Percentiles rank a stretch among this genome's conserved stretches.
Evolutionary conservation across 2,113 vertebrate genomes (phyloP).

Genomic region (Brachyistius frenatus): DNA sequence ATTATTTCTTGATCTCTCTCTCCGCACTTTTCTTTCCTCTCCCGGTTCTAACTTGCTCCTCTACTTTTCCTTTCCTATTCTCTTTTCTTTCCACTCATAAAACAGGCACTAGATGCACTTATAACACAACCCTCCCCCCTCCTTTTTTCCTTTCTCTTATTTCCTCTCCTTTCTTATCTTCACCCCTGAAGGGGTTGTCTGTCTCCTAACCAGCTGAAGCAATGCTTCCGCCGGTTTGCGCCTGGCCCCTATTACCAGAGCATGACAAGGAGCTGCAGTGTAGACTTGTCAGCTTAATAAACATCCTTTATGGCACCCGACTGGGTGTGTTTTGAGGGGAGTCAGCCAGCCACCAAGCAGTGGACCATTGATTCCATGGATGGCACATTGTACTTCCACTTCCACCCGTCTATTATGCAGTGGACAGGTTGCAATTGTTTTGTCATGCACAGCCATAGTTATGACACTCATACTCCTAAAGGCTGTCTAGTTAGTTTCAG

Average conservation of each 20-base stretch:
- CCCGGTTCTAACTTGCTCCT: background rate
- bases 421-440: constrained; percentile 76
- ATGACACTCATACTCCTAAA: constrained; percentile 57
- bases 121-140: constrained; percentile 33
- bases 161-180: constrained; percentile 66
- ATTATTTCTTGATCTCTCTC: background rate
- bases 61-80: background rate
- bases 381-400: constrained; percentile 60
- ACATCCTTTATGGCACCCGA: constrained; percentile 79
- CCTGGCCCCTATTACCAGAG: constrained; percentile 79
- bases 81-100: constrained; percentile 25
- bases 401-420: constrained; percentile 61
- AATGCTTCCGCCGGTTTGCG: constrained; percentile 58
- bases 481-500: constrained; percentile 45
- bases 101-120: constrained; percentile 37
- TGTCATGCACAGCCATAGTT: constrained; percentile 63
- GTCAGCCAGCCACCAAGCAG: constrained; percentile 62
- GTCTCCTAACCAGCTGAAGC: constrained; percentile 71
- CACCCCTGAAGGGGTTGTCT: constrained; percentile 65
- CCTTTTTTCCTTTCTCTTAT: constrained; percentile 29
- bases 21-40: background rate
- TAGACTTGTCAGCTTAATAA: constrained; percentile 81
- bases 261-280: constrained; percentile 80
- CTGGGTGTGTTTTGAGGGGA: constrained; percentile 70
- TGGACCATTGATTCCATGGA: constrained; percentile 78